Conservation (phyloP, 2,888 invertebrate species). For the Amiota communis region DNA sequence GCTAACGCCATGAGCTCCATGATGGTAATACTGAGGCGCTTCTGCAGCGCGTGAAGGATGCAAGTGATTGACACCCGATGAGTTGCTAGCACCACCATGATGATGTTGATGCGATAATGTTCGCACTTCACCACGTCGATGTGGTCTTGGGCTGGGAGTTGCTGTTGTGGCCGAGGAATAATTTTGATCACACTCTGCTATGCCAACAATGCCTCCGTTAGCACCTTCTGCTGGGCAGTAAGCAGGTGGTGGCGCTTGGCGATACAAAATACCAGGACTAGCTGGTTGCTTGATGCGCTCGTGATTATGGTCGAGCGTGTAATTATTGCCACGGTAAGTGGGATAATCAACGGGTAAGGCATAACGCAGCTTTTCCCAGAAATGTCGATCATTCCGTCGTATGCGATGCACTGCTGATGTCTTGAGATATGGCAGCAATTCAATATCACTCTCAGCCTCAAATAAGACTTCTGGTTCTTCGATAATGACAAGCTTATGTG, state of each 20-base stretch:
- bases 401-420: constrained; percentile 84
- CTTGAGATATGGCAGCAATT: constrained; percentile 90
- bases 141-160: constrained; percentile 77
- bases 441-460: constrained; percentile 90
- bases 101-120: constrained; percentile 25
- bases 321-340: constrained; percentile 87
- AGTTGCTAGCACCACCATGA: constrained; percentile 72
- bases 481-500: constrained; percentile 90
- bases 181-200: constrained; percentile 74
- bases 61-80: constrained; percentile 54
- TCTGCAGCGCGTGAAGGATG: constrained; percentile 50
- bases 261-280: constrained; percentile 71
- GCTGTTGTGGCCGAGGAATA: constrained; percentile 80
- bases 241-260: constrained; percentile 72
- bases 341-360: constrained; percentile 86
- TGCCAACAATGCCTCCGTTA: constrained; percentile 34
- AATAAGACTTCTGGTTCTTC: constrained; percentile 88
- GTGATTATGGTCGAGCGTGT: constrained; percentile 80
- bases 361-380: constrained; percentile 94
- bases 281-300: constrained; percentile 73
- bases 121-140: constrained; percentile 70
- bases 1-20: constrained; percentile 50
- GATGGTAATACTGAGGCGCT: constrained; percentile 65
- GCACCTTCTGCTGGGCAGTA: constrained; percentile 72
- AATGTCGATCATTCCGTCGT: constrained; percentile 90